phyloP scores from a whole-genome alignment of 2,113 vertebrate species.

The Prionailurus bengalensis region DNA sequence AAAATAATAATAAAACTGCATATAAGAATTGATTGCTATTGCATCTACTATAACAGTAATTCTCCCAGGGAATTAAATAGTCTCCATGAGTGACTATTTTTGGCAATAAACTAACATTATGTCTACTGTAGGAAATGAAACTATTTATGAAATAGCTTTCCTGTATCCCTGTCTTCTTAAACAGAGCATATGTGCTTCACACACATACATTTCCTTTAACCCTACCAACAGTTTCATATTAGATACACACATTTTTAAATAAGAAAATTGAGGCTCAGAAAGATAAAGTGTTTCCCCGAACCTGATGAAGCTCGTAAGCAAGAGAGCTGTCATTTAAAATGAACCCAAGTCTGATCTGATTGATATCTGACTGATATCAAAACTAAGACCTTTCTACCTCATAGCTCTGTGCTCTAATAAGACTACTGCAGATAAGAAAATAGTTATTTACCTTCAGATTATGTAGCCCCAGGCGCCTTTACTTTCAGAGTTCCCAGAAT shows the following conservation, averaged over 20 bases:
- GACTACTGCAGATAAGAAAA: not conserved
- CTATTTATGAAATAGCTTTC: not conserved
- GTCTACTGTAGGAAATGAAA: conserved; percentile 31
- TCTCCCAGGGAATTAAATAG: conserved; percentile 46
- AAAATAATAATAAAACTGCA: conserved; percentile 18
- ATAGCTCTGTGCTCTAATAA: not conserved
- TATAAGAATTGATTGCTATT: not conserved
- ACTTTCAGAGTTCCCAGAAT: not conserved
- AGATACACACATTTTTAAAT: not conserved
- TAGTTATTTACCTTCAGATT: not conserved
- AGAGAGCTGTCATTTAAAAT: not conserved
- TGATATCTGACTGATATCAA: not conserved
- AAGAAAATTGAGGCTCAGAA: conserved; percentile 35
- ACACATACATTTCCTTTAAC: not conserved
- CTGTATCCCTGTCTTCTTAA: not conserved
- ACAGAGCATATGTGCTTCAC: not conserved
- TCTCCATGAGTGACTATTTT: not conserved
- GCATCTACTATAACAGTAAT: not conserved
- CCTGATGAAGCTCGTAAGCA: not conserved
- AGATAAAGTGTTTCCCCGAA: not conserved
- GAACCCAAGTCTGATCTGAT: not conserved
- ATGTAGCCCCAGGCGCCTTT: not conserved
- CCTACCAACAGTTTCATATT: not conserved
- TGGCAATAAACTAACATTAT: not conserved
- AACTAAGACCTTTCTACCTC: not conserved